A percentile compares a stretch with the other conserved stretches of the same genome.
Evolutionary conservation across 2,113 vertebrate species (phyloP).

Genomic region (Protomyctophum bolini): DNA sequence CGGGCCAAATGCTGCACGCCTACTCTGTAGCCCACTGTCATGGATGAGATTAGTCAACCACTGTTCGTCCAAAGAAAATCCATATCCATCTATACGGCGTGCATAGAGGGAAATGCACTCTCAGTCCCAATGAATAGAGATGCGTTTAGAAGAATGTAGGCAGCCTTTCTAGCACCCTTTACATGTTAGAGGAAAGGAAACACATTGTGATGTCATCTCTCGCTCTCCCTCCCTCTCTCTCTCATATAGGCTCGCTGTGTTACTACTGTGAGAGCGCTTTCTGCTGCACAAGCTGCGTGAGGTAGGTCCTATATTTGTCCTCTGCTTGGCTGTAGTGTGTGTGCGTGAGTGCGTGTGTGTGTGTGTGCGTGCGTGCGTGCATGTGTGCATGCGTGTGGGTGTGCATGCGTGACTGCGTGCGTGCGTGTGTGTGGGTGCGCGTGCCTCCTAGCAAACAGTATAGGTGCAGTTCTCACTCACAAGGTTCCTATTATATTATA

Average conservation of each 20-base stretch:
- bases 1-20: background rate
- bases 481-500: no score
- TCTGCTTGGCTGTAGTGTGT: background rate
- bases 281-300: conserved; percentile 40
- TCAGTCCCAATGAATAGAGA: conserved; percentile 19
- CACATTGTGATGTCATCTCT: conserved; percentile 70
- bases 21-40: background rate
- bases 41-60: background rate
- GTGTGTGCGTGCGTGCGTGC: background rate
- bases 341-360: background rate
- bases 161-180: conserved; percentile 49
- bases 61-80: background rate
- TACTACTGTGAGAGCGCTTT: conserved; percentile 52
- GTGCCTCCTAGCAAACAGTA: no score
- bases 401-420: background rate
- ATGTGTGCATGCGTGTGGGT: background rate
- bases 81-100: background rate
- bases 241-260: conserved; percentile 43
- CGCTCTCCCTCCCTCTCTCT: conserved; percentile 8
- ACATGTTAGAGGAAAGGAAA: conserved; percentile 52
- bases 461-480: no score
- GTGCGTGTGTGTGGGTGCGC: conserved; percentile 7
- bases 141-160: background rate
- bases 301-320: conserved; percentile 61
- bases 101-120: conserved; percentile 27